These are phyloP conservation scores for Cheilosia vernalis DNA, from an alignment of 2,888 invertebrate genomes.

Conservation along the genomic window DNA sequence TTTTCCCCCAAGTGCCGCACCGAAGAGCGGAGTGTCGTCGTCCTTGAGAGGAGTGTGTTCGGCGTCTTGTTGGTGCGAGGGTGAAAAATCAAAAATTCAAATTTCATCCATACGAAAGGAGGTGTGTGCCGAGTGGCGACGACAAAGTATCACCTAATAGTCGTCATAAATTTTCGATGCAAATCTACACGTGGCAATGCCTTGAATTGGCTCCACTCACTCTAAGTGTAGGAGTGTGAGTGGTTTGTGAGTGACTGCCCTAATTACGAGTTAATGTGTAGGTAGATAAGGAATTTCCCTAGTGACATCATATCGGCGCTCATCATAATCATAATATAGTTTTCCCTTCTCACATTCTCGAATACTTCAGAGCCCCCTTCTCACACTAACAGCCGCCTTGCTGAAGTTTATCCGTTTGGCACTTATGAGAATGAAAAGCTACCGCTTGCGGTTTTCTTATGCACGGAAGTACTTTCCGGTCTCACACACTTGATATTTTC, in stretches of 20 bases:
- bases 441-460: constrained; percentile 30
- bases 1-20: neutral
- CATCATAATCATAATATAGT: constrained; percentile 9
- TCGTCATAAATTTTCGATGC: constrained; percentile 24
- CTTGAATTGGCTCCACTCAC: neutral
- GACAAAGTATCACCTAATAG: constrained; percentile 31
- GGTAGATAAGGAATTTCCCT: constrained; percentile 63
- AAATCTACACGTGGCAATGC: constrained; percentile 24
- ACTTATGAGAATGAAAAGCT: constrained; percentile 60
- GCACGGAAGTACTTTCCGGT: constrained; percentile 57
- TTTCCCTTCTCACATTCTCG: neutral
- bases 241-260: constrained; percentile 25
- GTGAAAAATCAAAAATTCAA: constrained; percentile 59
- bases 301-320: constrained; percentile 27
- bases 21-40: neutral
- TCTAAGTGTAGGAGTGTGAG: neutral
- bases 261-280: constrained; percentile 68
- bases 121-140: neutral
- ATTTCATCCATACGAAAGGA: constrained; percentile 56
- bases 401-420: constrained; percentile 50
- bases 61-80: neutral
- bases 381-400: constrained; percentile 28
- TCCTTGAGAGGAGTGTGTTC: constrained; percentile 17
- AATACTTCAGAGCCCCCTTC: constrained; percentile 23
- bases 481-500: constrained; percentile 14